Base-by-base conservation (phyloP, 2,888 invertebrate species). In the Corythucha ciliata region DNA sequence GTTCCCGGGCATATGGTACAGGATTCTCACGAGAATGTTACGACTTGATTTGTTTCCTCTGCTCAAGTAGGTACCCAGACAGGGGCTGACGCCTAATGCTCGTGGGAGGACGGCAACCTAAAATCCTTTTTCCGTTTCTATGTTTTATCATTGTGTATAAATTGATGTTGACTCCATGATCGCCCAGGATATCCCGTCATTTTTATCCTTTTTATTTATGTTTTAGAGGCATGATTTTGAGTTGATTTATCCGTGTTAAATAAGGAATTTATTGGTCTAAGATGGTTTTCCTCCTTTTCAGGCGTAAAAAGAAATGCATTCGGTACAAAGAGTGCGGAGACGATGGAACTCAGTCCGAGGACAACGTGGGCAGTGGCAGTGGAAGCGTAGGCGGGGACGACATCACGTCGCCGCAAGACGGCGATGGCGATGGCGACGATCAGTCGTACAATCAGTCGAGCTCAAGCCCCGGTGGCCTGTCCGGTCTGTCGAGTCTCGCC, bases 221-320 rank as follows among this genome's bases (percentile, higher is more conserved):
- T n/a, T n/a, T n/a, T n/a, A n/a, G n/a, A n/a, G n/a, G n/a, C n/a
- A n/a, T n/a, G n/a, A n/a, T n/a, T n/a, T n/a, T 29, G 29, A 29
- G 10, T 29, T 29, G 29, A 29, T 10, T 29, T 29, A n/a, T 29
- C 10, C n/a, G 29, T n/a, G 29, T 29, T 29, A n/a, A 10, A 29
- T 10, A 29, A 29, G 29, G 8, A 29, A 10, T 29, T 29, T 29
- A n/a, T 29, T 29, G 29, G 8, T 29, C 29, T 29, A n/a, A 29
- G n/a, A 29, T n/a, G 8, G n/a, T n/a, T n/a, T 29, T 10, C n/a
- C n/a, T 24, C 48, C 56, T 62, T 76, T 75, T 4, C 76, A 92
- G 91, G 77, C 89, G 92, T 77, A 92, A 92, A 80, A 92, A 92
- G 74, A 92, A 92, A 74, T 92, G 92, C 77, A 87, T 92, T 67